Base-by-base conservation (phyloP, 2,888 invertebrate species). In the Mycogona germanica region DNA sequence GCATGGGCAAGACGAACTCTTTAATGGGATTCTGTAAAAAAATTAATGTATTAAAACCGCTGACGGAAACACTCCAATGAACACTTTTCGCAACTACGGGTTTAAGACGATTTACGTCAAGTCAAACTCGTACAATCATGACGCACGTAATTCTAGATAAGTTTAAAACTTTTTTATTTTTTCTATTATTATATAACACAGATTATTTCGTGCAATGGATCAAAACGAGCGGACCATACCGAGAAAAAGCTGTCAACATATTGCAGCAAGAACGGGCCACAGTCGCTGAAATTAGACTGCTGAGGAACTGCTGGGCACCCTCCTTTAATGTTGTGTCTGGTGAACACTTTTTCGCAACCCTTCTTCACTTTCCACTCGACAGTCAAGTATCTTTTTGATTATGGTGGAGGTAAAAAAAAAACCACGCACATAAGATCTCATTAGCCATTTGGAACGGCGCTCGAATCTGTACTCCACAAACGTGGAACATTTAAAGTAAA, bases 211-310 rank as follows among this genome's bases (percentile, higher is more conserved):
- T 30, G 35, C 35, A 12, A 12, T 32, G 9, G n/a, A n/a, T 12
- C n/a, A 6, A 30, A 12, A 25, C 51, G 50, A 53, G 28, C 30
- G 63, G 64, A 66, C 9, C 19, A 12, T 69, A 86, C 87, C 76
- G 82, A 79, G 70, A 95, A 93, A 73, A 98, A 96, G 57, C 85
- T 85, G 72, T 98, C 96, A 4, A 91, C 92, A 75, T 95, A 98
- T 69, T 97, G 93, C 52, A 98, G 73, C 56, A 97, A 75, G 71
- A 87, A 98, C 14, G 97, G 74, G 1, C 98, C 98, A 72, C 98
- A 98, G 70, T 98, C 98, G 38, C 87, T 88, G 67, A 84, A 92
- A 74, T 98, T 98, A 60, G 83, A 87, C 72, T 98, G 98, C 68
- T 96, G 93, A n/a, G 97, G 97, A 59, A 92, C 88, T 73, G 86